Base-by-base conservation (phyloP, 1,140 invertebrate species). In the Goniozus legneri region DNA sequence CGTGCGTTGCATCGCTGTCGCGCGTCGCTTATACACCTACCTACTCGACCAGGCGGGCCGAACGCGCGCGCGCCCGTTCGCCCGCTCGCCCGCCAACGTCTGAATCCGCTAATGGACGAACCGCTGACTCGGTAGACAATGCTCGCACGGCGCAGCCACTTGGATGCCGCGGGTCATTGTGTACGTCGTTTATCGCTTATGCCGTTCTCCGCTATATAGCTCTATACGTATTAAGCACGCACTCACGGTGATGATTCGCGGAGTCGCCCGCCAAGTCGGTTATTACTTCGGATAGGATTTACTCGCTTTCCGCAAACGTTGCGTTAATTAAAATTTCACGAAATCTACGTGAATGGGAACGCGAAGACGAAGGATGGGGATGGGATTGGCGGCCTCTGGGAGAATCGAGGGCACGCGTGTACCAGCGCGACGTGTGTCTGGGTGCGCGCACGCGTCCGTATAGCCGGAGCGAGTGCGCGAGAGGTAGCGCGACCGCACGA, bases 401-500 rank as follows among this genome's bases (percentile, higher is more conserved):
- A 55, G 50, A 41, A 50, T 53, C 42, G 30, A 47, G 43, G 16
- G 32, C 38, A 52, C 47, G 43, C 57, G 43, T 45, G 36, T 46
- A 56, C 39, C 42, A 33, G 47, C 44, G 47, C n/a, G n/a, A n/a
- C n/a, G n/a, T n/a, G n/a, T n/a, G n/a, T n/a, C n/a, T n/a, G n/a
- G n/a, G n/a, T n/a, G n/a, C n/a, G n/a, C n/a, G n/a, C n/a, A n/a
- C n/a, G n/a, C n/a, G n/a, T n/a, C n/a, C n/a, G n/a, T n/a, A n/a
- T n/a, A 27, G 24, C 24, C 24, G 24, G 4, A 27, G 24, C 24
- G 24, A 43, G 55, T 61, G 63, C n/a, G 60, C 56, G 62, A 58
- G 62, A 65, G 59, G 64, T 38, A 50, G 64, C 65, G 61, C 59
- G 60, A 65, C 64, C 63, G 65, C 68, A 65, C 62, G 67, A 73